Base-by-base conservation (phyloP, 37 sponge, comb jelly and placozoan species). In the Chondrilla cf. caribensis region DNA sequence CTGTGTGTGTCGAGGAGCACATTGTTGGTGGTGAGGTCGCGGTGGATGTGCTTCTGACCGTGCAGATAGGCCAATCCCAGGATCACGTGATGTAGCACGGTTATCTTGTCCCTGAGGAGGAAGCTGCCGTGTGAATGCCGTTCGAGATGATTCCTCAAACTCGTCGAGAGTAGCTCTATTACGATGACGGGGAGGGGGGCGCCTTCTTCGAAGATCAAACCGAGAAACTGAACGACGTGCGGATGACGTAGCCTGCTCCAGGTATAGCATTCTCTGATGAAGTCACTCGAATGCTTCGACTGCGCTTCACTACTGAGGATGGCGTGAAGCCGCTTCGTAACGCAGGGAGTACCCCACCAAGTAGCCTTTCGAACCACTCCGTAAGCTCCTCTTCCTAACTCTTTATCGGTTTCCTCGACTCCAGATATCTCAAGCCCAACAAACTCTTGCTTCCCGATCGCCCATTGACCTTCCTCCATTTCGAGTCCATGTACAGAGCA, bases 21-120 rank as follows among this genome's bases (percentile, higher is more conserved):
- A 51, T 79, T 79, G 79, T 79, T 79, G 14, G 79, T 79, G 58
- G 58, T 51, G 21, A 79, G 79, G 58, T 79, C 79, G 35, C 79
- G 79, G 24, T 79, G 79, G 15, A 79, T 51, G 22, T 58, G 58
- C 40, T 54, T 25, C 38, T 28, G 79, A 11, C 59, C 36, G 11
- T 79, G 79, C 26, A 79, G 59, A 58, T 79, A 79, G 58, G 59
- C 58, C 79, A 79, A 25, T 1, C 79, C 79, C 18, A 58, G 59
- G 38, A 38, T 51, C 35, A 79, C 79, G 9, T 58, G 38, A 26
- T 58, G 44, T 43, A 73, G 41, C 40, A 73, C 59, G 36, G 25
- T 24, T 44, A 79, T 29, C 76, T 73, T 39, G 19, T 73, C 38
- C 41, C 24, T 17, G 25, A 73, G 31, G 22, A 73, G 43, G 36